phyloP scores from a whole-genome alignment of 2,797 vertebrate genomes.

The Remorina albescens region DNA sequence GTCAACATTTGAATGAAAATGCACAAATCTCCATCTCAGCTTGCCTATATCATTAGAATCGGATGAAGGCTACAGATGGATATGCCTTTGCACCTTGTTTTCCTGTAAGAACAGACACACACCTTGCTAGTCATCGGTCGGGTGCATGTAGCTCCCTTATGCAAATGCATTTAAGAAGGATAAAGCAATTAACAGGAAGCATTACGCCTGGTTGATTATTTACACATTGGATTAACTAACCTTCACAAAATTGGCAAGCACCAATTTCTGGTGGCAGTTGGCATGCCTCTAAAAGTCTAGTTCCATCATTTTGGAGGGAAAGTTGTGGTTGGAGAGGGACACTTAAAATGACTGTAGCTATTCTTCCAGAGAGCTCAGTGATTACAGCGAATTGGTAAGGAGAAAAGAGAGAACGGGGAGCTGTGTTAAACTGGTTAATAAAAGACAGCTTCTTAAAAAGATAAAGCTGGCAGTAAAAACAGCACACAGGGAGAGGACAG shows the following conservation, averaged over 20 bases:
- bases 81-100: constrained; percentile 24
- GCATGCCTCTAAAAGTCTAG: constrained; percentile 13
- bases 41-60: background rate
- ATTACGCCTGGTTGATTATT: constrained; percentile 68
- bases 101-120: constrained; percentile 42
- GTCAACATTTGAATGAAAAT: background rate
- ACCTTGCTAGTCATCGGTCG: constrained; percentile 58
- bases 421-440: constrained; percentile 22
- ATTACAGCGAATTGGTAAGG: constrained; percentile 9
- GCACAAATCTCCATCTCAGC: background rate
- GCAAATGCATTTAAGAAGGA: constrained; percentile 54
- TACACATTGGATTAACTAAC: constrained; percentile 65
- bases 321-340: background rate
- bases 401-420: background rate
- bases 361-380: constrained; percentile 16
- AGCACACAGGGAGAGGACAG: background rate
- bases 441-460: constrained; percentile 1
- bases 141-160: constrained; percentile 38
- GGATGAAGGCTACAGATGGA: constrained; percentile 8
- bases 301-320: constrained; percentile 4
- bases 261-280: constrained; percentile 9
- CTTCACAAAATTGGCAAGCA: constrained; percentile 33
- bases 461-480: constrained; percentile 33
- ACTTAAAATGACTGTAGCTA: background rate
- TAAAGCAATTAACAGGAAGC: constrained; percentile 64